phyloP scores from a whole-genome alignment of 2,113 vertebrate species.

The Ibidorhyncha struthersii region DNA sequence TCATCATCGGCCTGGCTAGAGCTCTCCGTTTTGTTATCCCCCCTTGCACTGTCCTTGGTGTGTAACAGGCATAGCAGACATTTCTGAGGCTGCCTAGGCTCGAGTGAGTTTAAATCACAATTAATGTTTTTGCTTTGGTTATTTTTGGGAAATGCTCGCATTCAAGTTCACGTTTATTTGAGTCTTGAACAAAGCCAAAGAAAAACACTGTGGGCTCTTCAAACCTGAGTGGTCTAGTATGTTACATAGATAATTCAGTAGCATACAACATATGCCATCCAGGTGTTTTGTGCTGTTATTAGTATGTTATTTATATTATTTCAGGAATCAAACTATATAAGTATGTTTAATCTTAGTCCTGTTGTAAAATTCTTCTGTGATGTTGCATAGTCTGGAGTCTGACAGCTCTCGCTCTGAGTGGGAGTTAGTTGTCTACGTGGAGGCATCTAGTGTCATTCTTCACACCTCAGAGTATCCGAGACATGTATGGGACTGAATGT shows the following conservation, averaged over 20 bases:
- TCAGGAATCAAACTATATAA: neutral
- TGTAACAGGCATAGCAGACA: neutral
- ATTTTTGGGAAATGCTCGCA: neutral
- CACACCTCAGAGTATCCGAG: neutral
- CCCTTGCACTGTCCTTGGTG: neutral
- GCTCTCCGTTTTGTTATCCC: neutral
- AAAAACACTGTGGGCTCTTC: neutral
- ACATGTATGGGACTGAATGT: neutral
- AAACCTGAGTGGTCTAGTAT: neutral
- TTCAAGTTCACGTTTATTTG: neutral
- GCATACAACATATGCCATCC: neutral
- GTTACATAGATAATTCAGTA: neutral
- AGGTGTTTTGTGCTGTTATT: neutral
- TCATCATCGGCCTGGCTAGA: neutral
- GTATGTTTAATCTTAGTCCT: neutral
- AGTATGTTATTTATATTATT: neutral
- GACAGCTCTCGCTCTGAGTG: neutral
- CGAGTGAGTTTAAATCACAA: neutral
- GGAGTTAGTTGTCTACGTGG: neutral
- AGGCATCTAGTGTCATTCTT: neutral
- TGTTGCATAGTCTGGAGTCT: neutral
- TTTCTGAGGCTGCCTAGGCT: neutral
- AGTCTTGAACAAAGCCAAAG: neutral
- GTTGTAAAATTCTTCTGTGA: neutral
- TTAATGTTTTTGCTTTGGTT: neutral